Percentiles rank a stretch among this genome's conserved stretches.
Evolutionary conservation across 1,140 invertebrate genomes (phyloP).

Genomic region (Ephestia elutella): DNA sequence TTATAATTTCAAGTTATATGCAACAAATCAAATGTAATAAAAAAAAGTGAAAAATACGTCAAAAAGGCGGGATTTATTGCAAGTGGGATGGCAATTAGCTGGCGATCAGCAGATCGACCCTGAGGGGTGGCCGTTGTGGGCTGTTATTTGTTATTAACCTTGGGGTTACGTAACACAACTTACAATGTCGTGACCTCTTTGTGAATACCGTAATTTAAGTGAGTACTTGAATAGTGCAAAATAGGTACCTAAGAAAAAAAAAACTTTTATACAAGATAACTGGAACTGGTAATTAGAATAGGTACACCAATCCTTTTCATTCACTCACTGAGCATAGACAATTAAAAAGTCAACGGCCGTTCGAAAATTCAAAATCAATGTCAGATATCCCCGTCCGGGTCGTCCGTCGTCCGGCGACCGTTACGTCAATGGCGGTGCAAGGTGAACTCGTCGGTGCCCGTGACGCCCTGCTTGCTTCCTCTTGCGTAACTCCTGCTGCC

Average conservation of each 20-base stretch:
- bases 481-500: conserved; percentile 41
- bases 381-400: conserved; percentile 23
- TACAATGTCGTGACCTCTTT: conserved; percentile 14
- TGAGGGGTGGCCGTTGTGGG: background rate
- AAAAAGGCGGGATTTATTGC: background rate
- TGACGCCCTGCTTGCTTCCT: conserved; percentile 36
- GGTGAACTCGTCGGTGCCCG: conserved; percentile 30
- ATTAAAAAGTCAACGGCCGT: conserved; percentile 8
- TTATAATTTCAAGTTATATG: too few relatives aligned
- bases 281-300: too few relatives aligned
- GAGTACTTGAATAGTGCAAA: background rate
- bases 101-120: background rate
- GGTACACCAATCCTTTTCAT: too few relatives aligned
- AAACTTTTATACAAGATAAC: too few relatives aligned
- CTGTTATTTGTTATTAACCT: conserved; percentile 9
- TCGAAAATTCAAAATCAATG: conserved; percentile 37
- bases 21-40: too few relatives aligned
- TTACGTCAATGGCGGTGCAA: conserved; percentile 43
- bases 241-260: background rate
- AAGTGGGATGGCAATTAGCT: background rate
- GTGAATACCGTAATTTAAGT: background rate
- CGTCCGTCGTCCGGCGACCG: conserved; percentile 32
- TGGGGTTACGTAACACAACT: conserved; percentile 4
- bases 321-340: background rate
- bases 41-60: background rate